phyloP scores from a whole-genome alignment of 2,113 vertebrate genomes.

The Oreotrochilus melanogaster region DNA sequence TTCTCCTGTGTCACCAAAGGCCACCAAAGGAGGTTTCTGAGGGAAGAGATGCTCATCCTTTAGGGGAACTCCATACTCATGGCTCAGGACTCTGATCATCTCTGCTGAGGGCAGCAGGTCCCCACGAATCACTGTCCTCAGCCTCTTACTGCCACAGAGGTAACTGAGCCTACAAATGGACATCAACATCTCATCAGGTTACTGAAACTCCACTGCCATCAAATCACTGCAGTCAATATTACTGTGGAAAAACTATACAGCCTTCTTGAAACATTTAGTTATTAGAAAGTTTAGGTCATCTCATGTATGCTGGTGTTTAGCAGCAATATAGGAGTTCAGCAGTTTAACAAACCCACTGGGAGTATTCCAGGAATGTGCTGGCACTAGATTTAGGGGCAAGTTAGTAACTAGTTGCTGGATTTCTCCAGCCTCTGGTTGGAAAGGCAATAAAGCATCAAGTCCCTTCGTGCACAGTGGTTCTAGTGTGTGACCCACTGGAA shows the following conservation, averaged over 20 bases:
- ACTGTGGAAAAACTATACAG: not conserved
- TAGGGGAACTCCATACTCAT: slow-evolving; percentile 71
- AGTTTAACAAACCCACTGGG: not conserved
- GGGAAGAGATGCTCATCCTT: slow-evolving; percentile 18
- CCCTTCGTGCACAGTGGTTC: not conserved
- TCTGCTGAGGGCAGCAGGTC: slow-evolving; percentile 83
- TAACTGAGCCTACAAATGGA: slow-evolving; percentile 74
- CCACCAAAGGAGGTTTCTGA: not conserved
- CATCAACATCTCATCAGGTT: not conserved
- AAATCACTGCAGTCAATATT: not conserved
- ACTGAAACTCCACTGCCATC: not conserved
- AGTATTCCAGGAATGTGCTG: not conserved
- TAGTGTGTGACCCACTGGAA: not conserved
- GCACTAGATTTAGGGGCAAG: not conserved
- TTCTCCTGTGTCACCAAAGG: not conserved
- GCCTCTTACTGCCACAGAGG: slow-evolving; percentile 68
- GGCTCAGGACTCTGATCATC: slow-evolving; percentile 81
- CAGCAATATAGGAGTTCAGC: not conserved
- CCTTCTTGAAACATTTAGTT: not conserved
- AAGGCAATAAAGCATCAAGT: not conserved
- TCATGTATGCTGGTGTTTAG: not conserved
- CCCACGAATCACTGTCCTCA: slow-evolving; percentile 74
- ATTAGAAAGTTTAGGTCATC: not conserved
- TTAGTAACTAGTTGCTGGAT: not conserved
- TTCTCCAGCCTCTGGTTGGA: not conserved